Percentiles rank a stretch among this genome's conserved stretches.
Conservation (phyloP, 2,797 vertebrate species). For the Microctenopoma steveboyesi region DNA sequence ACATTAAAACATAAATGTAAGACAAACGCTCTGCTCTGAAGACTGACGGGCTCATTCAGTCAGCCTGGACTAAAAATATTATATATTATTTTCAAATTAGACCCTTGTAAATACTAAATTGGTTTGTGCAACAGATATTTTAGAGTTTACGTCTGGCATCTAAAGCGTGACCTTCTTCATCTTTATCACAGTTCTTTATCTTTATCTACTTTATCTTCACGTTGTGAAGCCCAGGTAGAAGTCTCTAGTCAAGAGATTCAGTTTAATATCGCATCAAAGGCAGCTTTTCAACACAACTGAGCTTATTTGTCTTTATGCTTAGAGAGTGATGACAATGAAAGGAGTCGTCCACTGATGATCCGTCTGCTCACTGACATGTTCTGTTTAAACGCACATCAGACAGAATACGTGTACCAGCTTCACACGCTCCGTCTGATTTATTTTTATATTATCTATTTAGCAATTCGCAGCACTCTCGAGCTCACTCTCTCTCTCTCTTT, state of each 20-base stretch:
- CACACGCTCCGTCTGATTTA: constrained; percentile 26
- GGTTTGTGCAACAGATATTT: no score
- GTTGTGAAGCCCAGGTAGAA: not conserved
- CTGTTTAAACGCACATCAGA: not conserved
- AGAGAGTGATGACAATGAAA: not conserved
- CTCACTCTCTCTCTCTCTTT: constrained; percentile 21
- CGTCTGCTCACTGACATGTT: constrained; percentile 9
- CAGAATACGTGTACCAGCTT: constrained; percentile 13
- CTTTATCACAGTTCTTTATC: not conserved
- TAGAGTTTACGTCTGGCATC: no score
- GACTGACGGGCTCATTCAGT: no score
- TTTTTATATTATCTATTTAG: constrained; percentile 35
- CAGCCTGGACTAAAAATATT: no score
- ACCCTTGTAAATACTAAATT: no score
- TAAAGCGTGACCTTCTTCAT: no score
- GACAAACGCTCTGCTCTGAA: no score
- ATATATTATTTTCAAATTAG: no score
- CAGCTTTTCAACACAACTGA: not conserved
- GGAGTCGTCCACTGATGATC: not conserved
- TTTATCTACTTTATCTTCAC: not conserved
- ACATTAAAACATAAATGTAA: no score
- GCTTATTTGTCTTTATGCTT: no score
- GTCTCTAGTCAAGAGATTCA: not conserved
- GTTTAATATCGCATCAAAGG: not conserved
- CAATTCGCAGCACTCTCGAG: constrained; percentile 23